Evolutionary conservation across 2,797 vertebrate species (phyloP).

Genomic region (Acanthurus lineatus): DNA sequence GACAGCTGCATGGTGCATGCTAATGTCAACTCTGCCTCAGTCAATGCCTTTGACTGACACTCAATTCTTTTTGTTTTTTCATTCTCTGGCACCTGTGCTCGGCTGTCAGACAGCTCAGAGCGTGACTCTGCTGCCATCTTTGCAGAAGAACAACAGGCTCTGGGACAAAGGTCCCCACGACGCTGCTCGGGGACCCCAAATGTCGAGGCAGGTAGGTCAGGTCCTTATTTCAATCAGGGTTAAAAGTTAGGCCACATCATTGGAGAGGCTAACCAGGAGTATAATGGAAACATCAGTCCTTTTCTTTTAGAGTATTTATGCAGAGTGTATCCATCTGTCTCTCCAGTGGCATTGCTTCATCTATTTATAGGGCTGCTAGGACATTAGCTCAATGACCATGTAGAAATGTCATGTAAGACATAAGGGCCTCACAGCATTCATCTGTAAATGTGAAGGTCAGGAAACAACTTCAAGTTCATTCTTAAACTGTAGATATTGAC

Average conservation of each 20-base stretch:
- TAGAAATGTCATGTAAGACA: conserved; percentile 76
- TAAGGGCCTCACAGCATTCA: conserved; percentile 59
- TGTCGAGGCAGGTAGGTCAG: conserved; percentile 77
- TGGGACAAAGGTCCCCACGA: conserved; percentile 70
- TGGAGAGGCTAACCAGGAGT: not conserved
- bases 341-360: conserved; percentile 47
- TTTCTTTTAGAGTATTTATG: conserved; percentile 43
- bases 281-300: conserved; percentile 30
- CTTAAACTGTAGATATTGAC: conserved; percentile 40
- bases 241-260: conserved; percentile 43
- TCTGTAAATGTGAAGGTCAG: conserved; percentile 73
- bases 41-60: conserved; percentile 65
- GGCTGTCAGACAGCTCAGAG: conserved; percentile 72
- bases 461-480: conserved; percentile 43
- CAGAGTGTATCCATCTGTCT: conserved; percentile 48
- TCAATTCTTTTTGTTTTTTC: conserved; percentile 75
- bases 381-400: conserved; percentile 70
- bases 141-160: conserved; percentile 68
- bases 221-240: conserved; percentile 49
- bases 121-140: conserved; percentile 58
- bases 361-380: conserved; percentile 79
- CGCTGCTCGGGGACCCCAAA: conserved; percentile 53
- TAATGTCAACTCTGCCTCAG: conserved; percentile 55
- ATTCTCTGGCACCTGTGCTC: conserved; percentile 79
- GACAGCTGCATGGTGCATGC: conserved; percentile 47